Base-by-base conservation (phyloP, 2,113 vertebrate species). In the Numenius arquata region DNA sequence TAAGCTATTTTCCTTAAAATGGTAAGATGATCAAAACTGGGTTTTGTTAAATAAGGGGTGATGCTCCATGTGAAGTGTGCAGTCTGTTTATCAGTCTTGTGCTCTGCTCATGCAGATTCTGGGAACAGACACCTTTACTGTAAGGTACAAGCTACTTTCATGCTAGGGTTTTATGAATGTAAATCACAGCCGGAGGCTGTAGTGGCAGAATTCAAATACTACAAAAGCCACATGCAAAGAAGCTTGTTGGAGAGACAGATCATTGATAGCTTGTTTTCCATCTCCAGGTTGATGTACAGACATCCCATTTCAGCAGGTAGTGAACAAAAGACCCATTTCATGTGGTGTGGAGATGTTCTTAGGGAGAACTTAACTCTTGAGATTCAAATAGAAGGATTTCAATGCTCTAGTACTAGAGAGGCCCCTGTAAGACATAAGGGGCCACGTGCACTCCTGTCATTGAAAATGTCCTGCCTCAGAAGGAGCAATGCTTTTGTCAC, bases 401-500 rank as follows among this genome's bases (percentile, higher is more conserved):
- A 52, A 16, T 75, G 29, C 40, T 47, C 5, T 78, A 16, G 20
- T 36, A 36, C 47, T 8, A 59, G 32, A 89, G 34, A 62, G 18
- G 65, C 7, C 8, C 86, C 47, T 55, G 11, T 59, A 56, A 73
- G 26, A 40, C 22, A 22, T 41, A 41, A 88, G 40, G 15, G 76
- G 19, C 36, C 32, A 29, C 2, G 0, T 43, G 18, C 8, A 22
- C 15, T 62, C 10, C 3, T 38, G n/a, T 56, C 16, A 32, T 5
- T 36, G 38, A 65, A 75, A 73, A 66, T 48, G 5, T 67, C 72
- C 76, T 59, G 7, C 11, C 12, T 63, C 25, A 29, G 61, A 63
- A 88, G 38, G 48, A 38, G 32, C n/a, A 67, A 30, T 66, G 22
- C n/a, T 58, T 79, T 58, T 53, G 12, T 30, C 36, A 38, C 15